phyloP scores from a whole-genome alignment of 2,888 invertebrate species.

The Dynastes maya region DNA sequence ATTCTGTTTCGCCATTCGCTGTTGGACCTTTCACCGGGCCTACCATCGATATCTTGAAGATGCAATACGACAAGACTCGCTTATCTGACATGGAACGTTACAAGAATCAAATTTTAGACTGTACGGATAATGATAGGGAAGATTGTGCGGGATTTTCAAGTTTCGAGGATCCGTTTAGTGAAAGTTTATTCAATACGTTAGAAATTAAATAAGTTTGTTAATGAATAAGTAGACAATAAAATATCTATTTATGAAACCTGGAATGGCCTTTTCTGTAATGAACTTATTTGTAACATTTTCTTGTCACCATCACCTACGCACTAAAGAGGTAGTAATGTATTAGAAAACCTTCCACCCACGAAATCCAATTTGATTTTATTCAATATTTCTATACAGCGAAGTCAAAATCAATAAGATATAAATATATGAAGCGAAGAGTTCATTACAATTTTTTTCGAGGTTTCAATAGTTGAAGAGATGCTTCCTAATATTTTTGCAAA shows the following conservation, averaged over 20 bases:
- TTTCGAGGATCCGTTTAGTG: constrained; percentile 19
- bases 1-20: constrained; percentile 74
- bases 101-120: constrained; percentile 57
- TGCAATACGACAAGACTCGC: constrained; percentile 56
- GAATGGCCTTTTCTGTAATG: too few relatives aligned
- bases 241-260: too few relatives aligned
- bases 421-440: too few relatives aligned
- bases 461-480: too few relatives aligned
- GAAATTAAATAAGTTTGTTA: constrained; percentile 29
- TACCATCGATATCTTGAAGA: constrained; percentile 61
- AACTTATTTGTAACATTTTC: background rate
- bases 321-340: too few relatives aligned
- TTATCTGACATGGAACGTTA: constrained; percentile 59
- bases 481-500: too few relatives aligned
- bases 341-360: too few relatives aligned
- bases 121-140: constrained; percentile 59
- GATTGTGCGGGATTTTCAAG: constrained; percentile 49
- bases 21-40: constrained; percentile 74
- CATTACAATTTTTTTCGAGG: too few relatives aligned
- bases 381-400: too few relatives aligned
- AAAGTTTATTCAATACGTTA: constrained; percentile 34
- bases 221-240: background rate
- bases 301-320: too few relatives aligned
- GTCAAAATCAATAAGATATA: too few relatives aligned
- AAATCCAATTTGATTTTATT: too few relatives aligned